phyloP scores from a whole-genome alignment of 2,888 invertebrate species.

The Acrocyrtus sp. region DNA sequence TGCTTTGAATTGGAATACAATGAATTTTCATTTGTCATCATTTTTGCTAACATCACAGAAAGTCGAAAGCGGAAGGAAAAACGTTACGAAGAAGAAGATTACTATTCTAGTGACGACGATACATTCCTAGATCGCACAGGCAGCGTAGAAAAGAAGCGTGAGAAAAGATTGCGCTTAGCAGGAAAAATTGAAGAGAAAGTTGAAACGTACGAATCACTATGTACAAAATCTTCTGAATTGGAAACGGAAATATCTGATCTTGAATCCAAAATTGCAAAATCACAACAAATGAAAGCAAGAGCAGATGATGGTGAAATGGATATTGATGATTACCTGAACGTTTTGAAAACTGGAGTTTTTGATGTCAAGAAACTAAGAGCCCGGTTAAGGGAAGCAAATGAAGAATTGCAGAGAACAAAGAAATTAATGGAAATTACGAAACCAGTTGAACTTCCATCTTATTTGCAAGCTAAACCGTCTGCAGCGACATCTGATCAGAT shows the following conservation, averaged over 20 bases:
- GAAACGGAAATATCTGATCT: conserved; percentile 71
- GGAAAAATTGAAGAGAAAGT: conserved; percentile 70
- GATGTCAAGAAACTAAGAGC: conserved; percentile 70
- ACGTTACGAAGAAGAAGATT: conserved; percentile 89
- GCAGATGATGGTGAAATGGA: conserved; percentile 64
- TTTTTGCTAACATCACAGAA: too few relatives aligned
- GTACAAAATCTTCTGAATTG: conserved; percentile 72
- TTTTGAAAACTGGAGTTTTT: conserved; percentile 66
- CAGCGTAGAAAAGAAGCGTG: conserved; percentile 86
- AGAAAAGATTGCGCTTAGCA: conserved; percentile 75
- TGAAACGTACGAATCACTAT: conserved; percentile 71
- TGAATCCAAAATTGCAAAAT: conserved; percentile 69
- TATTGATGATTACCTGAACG: conserved; percentile 83
- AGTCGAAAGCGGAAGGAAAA: conserved; percentile 75
- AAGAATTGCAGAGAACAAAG: conserved; percentile 76
- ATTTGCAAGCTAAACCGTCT: conserved; percentile 19
- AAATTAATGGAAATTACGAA: conserved; percentile 77
- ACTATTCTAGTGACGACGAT: conserved; percentile 95
- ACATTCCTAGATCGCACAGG: conserved; percentile 96
- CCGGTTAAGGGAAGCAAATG: conserved; percentile 74
- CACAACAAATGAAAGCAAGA: conserved; percentile 66
- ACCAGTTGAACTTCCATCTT: conserved; percentile 66
- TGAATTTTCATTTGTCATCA: neutral
- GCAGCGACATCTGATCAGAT: neutral
- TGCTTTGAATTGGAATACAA: neutral